A percentile compares a stretch with the other conserved stretches of the same genome.
phyloP scores from a whole-genome alignment of 2,797 vertebrate species.

The Chelonia mydas region DNA sequence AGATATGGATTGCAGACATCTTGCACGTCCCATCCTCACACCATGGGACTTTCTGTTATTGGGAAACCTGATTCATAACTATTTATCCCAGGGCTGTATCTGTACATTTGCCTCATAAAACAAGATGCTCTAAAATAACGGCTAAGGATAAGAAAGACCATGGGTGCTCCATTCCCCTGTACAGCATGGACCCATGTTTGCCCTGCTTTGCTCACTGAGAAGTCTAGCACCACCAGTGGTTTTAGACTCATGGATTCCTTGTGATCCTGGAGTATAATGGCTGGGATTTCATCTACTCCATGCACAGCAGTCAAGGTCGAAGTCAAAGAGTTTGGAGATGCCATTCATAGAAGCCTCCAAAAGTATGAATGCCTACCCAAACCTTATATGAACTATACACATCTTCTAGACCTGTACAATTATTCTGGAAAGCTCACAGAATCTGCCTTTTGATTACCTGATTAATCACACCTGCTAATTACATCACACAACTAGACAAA shows the following conservation, averaged over 20 bases:
- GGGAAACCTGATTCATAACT: background rate
- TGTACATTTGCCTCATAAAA: background rate
- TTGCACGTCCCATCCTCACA: background rate
- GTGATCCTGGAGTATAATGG: background rate
- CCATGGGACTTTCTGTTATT: background rate
- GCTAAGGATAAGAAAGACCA: background rate
- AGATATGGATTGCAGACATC: background rate
- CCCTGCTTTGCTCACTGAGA: background rate
- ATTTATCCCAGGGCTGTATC: background rate
- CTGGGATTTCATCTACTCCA: background rate
- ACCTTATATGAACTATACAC: background rate
- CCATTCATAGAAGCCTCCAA: background rate
- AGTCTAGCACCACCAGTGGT: background rate
- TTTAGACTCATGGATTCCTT: background rate
- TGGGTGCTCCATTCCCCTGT: background rate
- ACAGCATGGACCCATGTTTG: background rate
- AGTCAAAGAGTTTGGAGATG: background rate
- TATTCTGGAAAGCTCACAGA: background rate
- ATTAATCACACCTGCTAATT: conserved; percentile 75
- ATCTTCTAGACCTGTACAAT: background rate
- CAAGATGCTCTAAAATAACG: background rate
- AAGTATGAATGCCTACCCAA: background rate
- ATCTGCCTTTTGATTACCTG: conserved; percentile 58
- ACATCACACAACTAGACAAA: conserved; percentile 61
- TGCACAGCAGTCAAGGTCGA: background rate